Evolutionary conservation across 2,888 invertebrate genomes (phyloP), one percentile per base, ranked within the genome.

Genomic region (Epinotia brunnichana): DNA sequence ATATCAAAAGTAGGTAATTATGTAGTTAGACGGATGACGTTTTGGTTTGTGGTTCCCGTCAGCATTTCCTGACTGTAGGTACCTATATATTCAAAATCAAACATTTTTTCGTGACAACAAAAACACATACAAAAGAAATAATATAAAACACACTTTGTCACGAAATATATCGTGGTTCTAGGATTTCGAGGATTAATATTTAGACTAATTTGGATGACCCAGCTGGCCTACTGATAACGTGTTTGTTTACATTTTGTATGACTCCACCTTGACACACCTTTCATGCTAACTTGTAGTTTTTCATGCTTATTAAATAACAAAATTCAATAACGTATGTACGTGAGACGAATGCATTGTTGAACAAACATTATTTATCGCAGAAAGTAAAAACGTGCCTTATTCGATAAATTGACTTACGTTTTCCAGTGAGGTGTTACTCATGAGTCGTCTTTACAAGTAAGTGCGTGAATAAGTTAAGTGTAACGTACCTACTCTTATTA

Each of bases 291-390:
- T 80, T 70, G 74, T 76, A 78, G 73, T 56, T 66, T 56, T 66
- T 24, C 66, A 66, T 41, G 66, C 66, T 56, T 74, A 76, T 80
- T 76, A 70, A 80, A 81, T 77, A 81, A 78, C 75, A 77, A 75
- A 48, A 76, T 64, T 75, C 74, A 76, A 78, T 77, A 80, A 81
- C 83, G 81, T 81, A 81, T 79, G 79, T 86, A 90, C 91, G 90
- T 92, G 91, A 87, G 88, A 85, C 89, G 81, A 90, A 90, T 87
- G 77, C 77, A 78, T 79, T 91, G 87, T 91, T 91, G 85, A 87
- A 82, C 87, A 87, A 91, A 92, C 90, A 89, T 29, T 81, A 85
- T 87, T 90, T 87, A 88, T 80, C 79, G 83, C 87, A 86, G 83
- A 84, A 87, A 86, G 24, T 83, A 81, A 76, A 87, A 87, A 90